These are phyloP conservation scores for Paelopatides confundens DNA, from an alignment of 53 echinoderm and acorn worm genomes.

Conservation along the genomic window DNA sequence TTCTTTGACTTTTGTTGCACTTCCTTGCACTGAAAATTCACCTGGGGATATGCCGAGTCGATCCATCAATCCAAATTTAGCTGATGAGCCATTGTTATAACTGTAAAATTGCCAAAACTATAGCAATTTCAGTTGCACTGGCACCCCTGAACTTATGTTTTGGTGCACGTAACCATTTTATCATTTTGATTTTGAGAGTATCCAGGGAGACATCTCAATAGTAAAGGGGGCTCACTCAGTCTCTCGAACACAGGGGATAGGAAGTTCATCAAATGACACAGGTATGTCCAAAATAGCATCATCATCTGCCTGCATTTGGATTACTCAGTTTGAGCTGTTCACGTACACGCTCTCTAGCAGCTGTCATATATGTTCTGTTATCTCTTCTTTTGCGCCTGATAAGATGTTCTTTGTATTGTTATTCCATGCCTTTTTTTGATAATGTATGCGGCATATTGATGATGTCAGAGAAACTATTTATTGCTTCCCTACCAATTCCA, in stretches of 20 bases:
- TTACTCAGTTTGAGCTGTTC: neutral
- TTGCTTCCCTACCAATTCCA: neutral
- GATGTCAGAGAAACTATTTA: neutral
- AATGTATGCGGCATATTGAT: conserved; percentile 15
- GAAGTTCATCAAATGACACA: conserved; percentile 13
- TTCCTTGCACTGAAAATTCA: neutral
- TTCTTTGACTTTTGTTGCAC: neutral
- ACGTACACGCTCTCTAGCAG: neutral
- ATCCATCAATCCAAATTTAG: conserved; percentile 31
- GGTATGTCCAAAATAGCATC: conserved; percentile 16
- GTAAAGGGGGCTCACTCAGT: too few species aligned
- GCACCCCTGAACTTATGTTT: too few species aligned
- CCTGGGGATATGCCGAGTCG: neutral
- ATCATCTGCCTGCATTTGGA: conserved; percentile 1
- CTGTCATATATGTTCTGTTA: neutral
- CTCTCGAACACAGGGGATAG: too few species aligned
- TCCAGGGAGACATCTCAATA: too few species aligned
- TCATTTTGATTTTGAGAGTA: too few species aligned
- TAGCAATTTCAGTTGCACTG: conserved; percentile 47
- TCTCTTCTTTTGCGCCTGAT: conserved; percentile 18
- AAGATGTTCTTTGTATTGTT: neutral
- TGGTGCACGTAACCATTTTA: too few species aligned
- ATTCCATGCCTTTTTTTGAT: neutral
- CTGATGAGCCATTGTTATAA: conserved; percentile 59
- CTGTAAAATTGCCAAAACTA: conserved; percentile 53